Evolutionary conservation across 2,113 vertebrate species (phyloP).

Genomic region (Albula glossodonta): DNA sequence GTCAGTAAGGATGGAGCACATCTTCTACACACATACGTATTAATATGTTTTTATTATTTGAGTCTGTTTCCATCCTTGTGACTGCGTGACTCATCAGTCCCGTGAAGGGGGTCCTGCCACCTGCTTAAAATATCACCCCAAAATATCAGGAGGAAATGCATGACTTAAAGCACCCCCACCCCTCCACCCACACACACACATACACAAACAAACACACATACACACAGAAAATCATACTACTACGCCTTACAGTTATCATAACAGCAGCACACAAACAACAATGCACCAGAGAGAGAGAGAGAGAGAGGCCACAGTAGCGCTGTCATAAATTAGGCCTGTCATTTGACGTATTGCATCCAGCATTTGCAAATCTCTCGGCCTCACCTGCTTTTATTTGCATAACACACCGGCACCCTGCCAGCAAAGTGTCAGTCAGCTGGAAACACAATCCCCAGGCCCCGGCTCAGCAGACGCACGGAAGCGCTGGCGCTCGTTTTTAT

Average conservation of each 20-base stretch:
- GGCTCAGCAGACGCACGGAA: not conserved
- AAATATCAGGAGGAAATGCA: not conserved
- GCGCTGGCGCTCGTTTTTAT: too few relatives aligned
- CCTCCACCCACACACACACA: too few relatives aligned
- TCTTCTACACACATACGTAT: too few relatives aligned
- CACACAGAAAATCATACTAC: not conserved
- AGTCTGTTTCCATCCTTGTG: not conserved
- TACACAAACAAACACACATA: too few relatives aligned
- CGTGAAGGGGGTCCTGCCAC: not conserved
- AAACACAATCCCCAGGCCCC: not conserved
- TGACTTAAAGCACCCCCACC: not conserved
- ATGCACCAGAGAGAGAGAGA: not conserved
- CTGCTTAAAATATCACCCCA: not conserved
- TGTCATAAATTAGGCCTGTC: not conserved
- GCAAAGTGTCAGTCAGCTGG: not conserved
- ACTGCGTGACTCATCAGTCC: not conserved
- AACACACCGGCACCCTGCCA: not conserved
- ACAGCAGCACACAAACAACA: not conserved
- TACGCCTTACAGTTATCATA: not conserved
- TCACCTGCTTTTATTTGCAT: constrained; percentile 18
- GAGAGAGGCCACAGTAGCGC: not conserved
- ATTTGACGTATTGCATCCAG: not conserved
- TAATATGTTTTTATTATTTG: too few relatives aligned
- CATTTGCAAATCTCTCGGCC: not conserved
- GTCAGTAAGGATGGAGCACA: not conserved